Evolutionary conservation across 2,113 vertebrate species (phyloP), one percentile per base, ranked within the genome.

Genomic region (Cyrtonyx montezumae): DNA sequence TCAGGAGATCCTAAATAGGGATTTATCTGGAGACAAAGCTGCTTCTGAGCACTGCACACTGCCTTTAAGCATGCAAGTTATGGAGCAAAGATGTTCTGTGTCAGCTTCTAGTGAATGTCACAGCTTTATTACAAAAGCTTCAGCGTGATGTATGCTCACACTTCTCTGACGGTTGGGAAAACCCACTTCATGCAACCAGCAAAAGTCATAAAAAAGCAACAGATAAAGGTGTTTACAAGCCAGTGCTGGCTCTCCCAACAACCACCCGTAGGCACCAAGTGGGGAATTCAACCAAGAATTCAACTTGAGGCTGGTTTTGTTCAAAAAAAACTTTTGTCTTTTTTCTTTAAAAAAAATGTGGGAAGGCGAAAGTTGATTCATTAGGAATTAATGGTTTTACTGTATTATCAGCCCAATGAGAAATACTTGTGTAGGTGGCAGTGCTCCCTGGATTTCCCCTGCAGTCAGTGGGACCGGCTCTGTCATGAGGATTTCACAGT

Each of bases 21-120:
- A 56, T 79, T 51, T 65, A 21, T 82, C 56, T 85, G 15, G 55
- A 82, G 68, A 48, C 8, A 11, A 5, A 11, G 56, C 56, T 69
- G 85, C 36, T 77, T 76, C 58, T 16, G 46, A 88, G 34, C 46
- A 8, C 37, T 4, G 45, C 63, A 21, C 11, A 3, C n/a, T 3
- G 6, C 70, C 85, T 73, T 9, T 42, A 63, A 73, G 66, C 70
- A 58, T 8, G 66, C 5, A 2, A 62, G 45, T 67, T 45, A 88
- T 0, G 1, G 53, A 61, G 37, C 59, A 68, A 68, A 46, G 2
- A 1, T 36, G 56, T 40, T 88, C 8, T 14, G 3, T 42, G 70
- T 68, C 85, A 89, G 93, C 53, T 89, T 74, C 76, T 59, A n/a
- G 49, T 77, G 53, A 10, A 67, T n/a, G 3, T 18, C 69, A 79